Evolutionary conservation across 2,113 vertebrate genomes (phyloP).

Genomic region (Tragelaphus scriptus): DNA sequence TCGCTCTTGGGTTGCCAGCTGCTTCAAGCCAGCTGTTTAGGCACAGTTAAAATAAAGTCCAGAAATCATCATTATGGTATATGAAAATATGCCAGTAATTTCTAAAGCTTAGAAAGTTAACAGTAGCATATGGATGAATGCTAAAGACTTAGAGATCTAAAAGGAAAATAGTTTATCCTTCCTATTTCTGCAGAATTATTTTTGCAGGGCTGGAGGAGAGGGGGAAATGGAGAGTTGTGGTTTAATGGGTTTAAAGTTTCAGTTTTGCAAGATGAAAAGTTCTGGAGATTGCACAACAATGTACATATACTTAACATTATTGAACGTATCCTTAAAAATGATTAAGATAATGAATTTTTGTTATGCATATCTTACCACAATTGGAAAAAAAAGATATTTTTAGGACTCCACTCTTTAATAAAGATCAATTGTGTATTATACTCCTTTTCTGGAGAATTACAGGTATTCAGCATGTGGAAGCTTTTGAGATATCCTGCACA

Average conservation of each 20-base stretch:
- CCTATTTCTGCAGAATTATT: slow-evolving; percentile 5
- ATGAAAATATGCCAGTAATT: slow-evolving; percentile 5
- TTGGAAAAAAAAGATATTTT: not conserved
- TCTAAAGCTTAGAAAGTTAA: slow-evolving; percentile 17
- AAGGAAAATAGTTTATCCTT: not conserved
- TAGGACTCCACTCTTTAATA: not conserved
- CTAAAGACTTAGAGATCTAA: not conserved
- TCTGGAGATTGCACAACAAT: not conserved
- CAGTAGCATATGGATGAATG: not conserved
- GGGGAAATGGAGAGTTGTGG: not conserved
- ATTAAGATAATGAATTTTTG: not conserved
- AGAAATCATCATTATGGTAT: not conserved
- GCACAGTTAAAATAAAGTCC: slow-evolving; percentile 39
- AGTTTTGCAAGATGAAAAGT: slow-evolving; percentile 17
- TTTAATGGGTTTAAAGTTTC: not conserved
- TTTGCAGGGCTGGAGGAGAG: not conserved
- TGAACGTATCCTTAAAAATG: not conserved
- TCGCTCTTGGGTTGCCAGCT: not conserved
- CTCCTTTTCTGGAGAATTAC: not conserved
- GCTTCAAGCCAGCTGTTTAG: not conserved
- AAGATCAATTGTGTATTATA: not conserved
- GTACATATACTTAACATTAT: not conserved
- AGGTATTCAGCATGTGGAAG: not conserved
- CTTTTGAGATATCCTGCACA: not conserved
- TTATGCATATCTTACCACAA: not conserved